Evolutionary conservation across 2,797 vertebrate genomes (phyloP), one percentile per base, ranked within the genome.

Genomic region (Strix occidentalis): DNA sequence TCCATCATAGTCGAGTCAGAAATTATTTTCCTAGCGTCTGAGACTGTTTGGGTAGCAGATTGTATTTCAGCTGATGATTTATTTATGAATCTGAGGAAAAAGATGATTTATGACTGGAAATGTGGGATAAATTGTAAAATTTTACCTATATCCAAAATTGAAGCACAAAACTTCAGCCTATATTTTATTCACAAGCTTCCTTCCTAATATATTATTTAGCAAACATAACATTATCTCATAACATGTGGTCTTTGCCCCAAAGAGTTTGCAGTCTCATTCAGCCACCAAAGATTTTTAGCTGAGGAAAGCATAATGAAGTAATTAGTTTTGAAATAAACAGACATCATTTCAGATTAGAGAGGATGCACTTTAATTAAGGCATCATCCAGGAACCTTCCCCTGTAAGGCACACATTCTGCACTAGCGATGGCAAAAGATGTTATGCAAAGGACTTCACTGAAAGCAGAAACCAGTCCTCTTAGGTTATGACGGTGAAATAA

Each of bases 291-390:
- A 46, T 37, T 71, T 91, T 76, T 51, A 61, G 65, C 72, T 83
- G 65, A 89, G 79, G 60, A 83, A 89, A 86, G 54, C 78, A 61
- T 74, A 89, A 92, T 78, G 72, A 94, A 94, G 76, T 87, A 79
- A 84, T 84, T 87, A 85, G 48, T 84, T 95, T 68, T 81, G 85
- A 92, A 88, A 87, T 82, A 93, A 68, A 92, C 56, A 90, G 82
- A 72, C 89, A 64, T 84, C 74, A 78, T 58, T 90, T 76, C 74
- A 91, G 76, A 92, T 83, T 87, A 50, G 56, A 91, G 83, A 93
- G 79, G 58, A 88, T 81, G 87, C 77, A 24, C 60, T 87, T 89
- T 90, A 95, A 97, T 96, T 93, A 96, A 90, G 85, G 94, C 87
- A 90, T 90, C 91, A 76, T 63, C 61, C 82, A 89, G 88, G 93